phyloP scores from a whole-genome alignment of 2,797 vertebrate genomes.

The Gymnothorax javanicus region DNA sequence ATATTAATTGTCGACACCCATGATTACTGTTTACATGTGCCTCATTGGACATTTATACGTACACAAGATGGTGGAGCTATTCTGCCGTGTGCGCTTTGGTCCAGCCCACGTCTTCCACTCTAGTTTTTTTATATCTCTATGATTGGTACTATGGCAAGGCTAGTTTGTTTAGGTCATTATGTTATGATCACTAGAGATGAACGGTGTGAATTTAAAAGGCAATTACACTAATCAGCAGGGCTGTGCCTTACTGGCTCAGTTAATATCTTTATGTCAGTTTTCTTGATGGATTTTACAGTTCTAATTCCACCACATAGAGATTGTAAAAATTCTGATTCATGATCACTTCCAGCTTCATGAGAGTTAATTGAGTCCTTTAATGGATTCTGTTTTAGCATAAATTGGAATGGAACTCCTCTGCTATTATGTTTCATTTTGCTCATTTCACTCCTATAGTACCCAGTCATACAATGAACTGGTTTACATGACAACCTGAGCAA shows the following conservation, averaged over 20 bases:
- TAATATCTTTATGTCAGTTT: not conserved
- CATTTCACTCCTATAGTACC: not conserved
- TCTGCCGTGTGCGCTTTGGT: no score
- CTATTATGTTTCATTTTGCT: not conserved
- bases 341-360: not conserved
- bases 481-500: not conserved
- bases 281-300: not conserved
- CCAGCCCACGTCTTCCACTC: no score
- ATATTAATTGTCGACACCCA: no score
- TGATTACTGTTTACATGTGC: no score
- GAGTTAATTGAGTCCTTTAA: not conserved
- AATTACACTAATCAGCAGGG: not conserved
- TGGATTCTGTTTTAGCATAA: not conserved
- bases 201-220: not conserved
- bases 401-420: not conserved
- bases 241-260: not conserved
- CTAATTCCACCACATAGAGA: not conserved
- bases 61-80: no score
- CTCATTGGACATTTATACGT: no score
- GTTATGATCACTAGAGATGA: not conserved
- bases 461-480: not conserved
- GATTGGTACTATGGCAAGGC: slow-evolving; percentile 53
- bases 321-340: not conserved
- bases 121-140: no score
- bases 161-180: not conserved